Evolutionary conservation across 2,113 vertebrate genomes (phyloP), one percentile per base, ranked within the genome.

Genomic region (Amblyopsis rosae): DNA sequence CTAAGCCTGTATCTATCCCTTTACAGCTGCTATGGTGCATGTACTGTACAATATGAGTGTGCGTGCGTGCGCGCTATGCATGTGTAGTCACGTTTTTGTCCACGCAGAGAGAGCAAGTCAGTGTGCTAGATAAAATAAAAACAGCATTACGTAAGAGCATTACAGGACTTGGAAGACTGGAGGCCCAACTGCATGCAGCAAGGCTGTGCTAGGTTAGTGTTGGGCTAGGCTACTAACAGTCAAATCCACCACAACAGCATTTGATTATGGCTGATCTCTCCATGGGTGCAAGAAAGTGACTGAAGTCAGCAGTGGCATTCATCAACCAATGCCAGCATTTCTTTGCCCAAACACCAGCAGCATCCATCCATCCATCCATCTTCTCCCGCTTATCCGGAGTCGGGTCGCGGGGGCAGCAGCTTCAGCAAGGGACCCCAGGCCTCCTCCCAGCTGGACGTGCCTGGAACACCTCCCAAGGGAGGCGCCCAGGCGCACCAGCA

Each of bases 261-360:
- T 77, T 74, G 79, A 83, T 86, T 77, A 77, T 81, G 71, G 67
- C 69, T 75, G 85, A 84, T 84, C 75, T 78, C 78, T 57, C 1
- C 3, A 57, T 57, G 71, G 62, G 48, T 26, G 26, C 57, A n/a
- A 65, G 66, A 72, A 4, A 70, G 77, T 69, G 79, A 66, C 65
- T 81, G 19, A 32, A 35, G 9, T 15, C 60, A 32, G 32, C 60
- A 62, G 45, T 19, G 16, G 46, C 19, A 62, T 46, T 62, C 32
- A 19, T 15, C 33, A 16, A 47, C 46, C 58, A 12, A 32, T 11
- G 57, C 57, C 57, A 33, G 57, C 9, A n/a, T 55, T 55, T n/a
- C 12, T 4, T 55, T 17, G 16, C 54, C 13, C n/a, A n/a, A 32
- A 35, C 35, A 12, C 8, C 32, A n/a, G n/a, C n/a, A n/a, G n/a